A percentile compares a stretch with the other conserved stretches of the same genome.
Evolutionary conservation across 2,113 vertebrate species (phyloP).

Genomic region (Oreotrochilus melanogaster): DNA sequence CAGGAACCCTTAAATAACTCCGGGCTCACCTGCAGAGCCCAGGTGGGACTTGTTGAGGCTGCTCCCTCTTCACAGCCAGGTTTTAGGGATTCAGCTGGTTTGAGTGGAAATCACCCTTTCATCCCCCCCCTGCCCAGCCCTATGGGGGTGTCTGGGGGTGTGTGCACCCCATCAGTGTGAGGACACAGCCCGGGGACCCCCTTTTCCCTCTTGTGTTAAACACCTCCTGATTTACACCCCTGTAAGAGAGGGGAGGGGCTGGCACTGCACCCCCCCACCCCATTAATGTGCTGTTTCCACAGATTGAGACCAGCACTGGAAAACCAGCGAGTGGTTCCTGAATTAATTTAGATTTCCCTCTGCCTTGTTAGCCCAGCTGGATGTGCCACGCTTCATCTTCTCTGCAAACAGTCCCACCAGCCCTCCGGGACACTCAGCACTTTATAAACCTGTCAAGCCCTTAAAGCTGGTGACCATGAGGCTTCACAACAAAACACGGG

Average conservation of each 20-base stretch:
- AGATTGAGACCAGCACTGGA: not conserved
- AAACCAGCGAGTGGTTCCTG: conserved; percentile 47
- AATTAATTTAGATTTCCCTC: conserved; percentile 77
- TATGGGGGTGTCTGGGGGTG: accelerated
- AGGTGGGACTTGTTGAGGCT: not conserved
- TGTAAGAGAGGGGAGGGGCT: accelerated
- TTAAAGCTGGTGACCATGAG: conserved; percentile 36
- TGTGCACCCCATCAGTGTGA: not conserved
- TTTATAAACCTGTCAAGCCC: conserved; percentile 88
- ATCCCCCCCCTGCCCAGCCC: not conserved
- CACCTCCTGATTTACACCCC: not conserved
- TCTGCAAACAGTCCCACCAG: conserved; percentile 59
- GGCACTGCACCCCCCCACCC: accelerated
- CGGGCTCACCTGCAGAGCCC: not conserved
- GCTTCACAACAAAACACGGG: not conserved
- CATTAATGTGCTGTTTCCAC: not conserved
- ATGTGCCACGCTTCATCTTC: conserved; percentile 55
- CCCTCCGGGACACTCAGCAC: conserved; percentile 89
- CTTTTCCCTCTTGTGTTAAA: not conserved
- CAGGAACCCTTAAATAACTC: not conserved
- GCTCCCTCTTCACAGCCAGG: not conserved
- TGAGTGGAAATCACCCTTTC: not conserved
- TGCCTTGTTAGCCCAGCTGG: conserved; percentile 69
- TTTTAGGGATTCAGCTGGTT: not conserved
- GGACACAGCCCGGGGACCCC: not conserved